Base-by-base conservation (phyloP, 2,888 invertebrate genomes). In the Prosopocoilus inquinatus region DNA sequence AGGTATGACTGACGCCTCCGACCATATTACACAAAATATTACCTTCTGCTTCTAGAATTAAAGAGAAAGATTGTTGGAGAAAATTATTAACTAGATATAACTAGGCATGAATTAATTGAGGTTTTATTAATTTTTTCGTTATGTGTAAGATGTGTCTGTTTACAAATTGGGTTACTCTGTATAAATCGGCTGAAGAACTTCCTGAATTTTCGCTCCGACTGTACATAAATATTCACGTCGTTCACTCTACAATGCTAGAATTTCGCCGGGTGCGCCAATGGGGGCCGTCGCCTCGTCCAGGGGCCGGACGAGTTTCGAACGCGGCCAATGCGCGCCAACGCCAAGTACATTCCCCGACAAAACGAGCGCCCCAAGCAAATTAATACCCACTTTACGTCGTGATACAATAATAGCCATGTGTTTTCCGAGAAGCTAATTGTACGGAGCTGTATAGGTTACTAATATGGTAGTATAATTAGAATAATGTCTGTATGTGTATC, bases 391-490 rank as follows among this genome's bases (percentile, higher is more conserved):
- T 47, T 35, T 9, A n/a, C 15, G 33, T 13, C 41, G 41, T 9
- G 15, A 16, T 16, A 41, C 16, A 41, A 41, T 41, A 41, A 41
- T 41, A 41, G 41, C 33, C 47, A 15, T 47, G 35, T 47, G 34
- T 34, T 47, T 33, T 47, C 47, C 15, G 46, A 47, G 47, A 47
- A 47, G 47, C 35, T 47, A 47, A 47, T 47, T 33, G 47, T 34
- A 13, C 47, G 35, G 34, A 32, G 33, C 13, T 13, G 33, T 34
- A 32, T 15, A 41, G 41, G 16, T 41, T 41, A 35, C 33, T 47
- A 47, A 47, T 47, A 47, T 47, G 47, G 47, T 15, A 33, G 47
- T 47, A 35, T 47, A 35, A 47, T 47, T 47, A 12, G 47, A 47
- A 47, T 47, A 15, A 47, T 47, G 34, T 41, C 41, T 41, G 16